Evolutionary conservation across 1,140 invertebrate genomes (phyloP), one percentile per base, ranked within the genome.

Genomic region (Propsilocerus akamusi): DNA sequence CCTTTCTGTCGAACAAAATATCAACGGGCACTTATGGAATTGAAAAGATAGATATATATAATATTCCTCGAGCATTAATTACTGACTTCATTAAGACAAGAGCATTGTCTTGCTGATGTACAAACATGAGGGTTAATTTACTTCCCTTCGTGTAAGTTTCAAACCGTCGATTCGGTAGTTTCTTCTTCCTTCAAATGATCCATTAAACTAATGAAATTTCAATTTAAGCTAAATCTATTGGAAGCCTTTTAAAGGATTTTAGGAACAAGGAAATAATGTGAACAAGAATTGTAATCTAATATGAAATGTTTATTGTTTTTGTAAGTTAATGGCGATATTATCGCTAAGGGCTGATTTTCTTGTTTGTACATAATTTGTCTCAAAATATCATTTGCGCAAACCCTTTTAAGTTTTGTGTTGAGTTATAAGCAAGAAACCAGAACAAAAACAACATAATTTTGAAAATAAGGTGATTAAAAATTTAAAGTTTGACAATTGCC

Each of bases 251-350:
- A 41, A n/a, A 41, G 34, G 34, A 41, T 41, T 41, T 41, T 41
- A n/a, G n/a, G n/a, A n/a, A n/a, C n/a, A n/a, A n/a, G n/a, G n/a
- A n/a, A n/a, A n/a, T n/a, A n/a, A n/a, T n/a, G n/a, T n/a, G n/a
- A n/a, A n/a, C n/a, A n/a, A n/a, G n/a, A n/a, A n/a, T n/a, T n/a
- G 34, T 41, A 41, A 41, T 41, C 34, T 20, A 41, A 41, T 41
- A 41, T 20, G 34, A 41, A 41, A 41, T 41, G 34, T 41, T 41
- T 41, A 17, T 17, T 17, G 10, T 41, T 11, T 30, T 30, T 30
- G 10, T 6, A 30, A 41, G n/a, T 41, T 41, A 41, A 41, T 41
- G 4, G 34, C 11, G 34, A 41, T 41, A 41, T 41, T 41, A 41
- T 41, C 34, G 22, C 34, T 14, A 20, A 8, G n/a, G 14, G 14